Evolutionary conservation across 1,140 invertebrate genomes (phyloP).

Genomic region (Rhagoletis pomonella): DNA sequence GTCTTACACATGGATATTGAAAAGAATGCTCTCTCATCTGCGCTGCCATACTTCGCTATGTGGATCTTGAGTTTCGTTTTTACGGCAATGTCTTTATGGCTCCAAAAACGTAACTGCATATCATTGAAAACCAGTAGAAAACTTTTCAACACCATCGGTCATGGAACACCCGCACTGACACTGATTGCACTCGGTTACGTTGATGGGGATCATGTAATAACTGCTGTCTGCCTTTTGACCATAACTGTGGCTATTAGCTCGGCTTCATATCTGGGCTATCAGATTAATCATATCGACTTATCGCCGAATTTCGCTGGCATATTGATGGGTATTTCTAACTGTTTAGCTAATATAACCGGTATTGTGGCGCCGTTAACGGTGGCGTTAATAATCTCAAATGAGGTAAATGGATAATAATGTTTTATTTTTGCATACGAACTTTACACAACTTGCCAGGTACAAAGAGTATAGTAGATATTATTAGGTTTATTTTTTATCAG

Average conservation of each 20-base stretch:
- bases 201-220: slow-evolving; percentile 73
- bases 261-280: slow-evolving; percentile 82
- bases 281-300: slow-evolving; percentile 84
- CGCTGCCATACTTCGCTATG: slow-evolving; percentile 87
- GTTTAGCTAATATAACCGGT: slow-evolving; percentile 82
- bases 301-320: slow-evolving; percentile 86
- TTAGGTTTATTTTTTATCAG: too few relatives aligned
- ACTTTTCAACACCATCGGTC: slow-evolving; percentile 80
- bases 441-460: too few relatives aligned
- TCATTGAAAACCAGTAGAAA: slow-evolving; percentile 78
- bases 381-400: slow-evolving; percentile 79
- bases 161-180: slow-evolving; percentile 78
- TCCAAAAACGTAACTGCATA: slow-evolving; percentile 77
- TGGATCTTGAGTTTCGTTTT: slow-evolving; percentile 82
- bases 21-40: slow-evolving; percentile 82
- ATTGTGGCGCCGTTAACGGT: slow-evolving; percentile 81
- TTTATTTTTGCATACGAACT: too few relatives aligned
- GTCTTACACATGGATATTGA: slow-evolving; percentile 82
- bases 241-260: slow-evolving; percentile 86
- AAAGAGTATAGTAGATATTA: too few relatives aligned
- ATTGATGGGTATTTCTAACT: slow-evolving; percentile 82
- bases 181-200: slow-evolving; percentile 80
- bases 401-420: slow-evolving; percentile 74
- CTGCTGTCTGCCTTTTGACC: slow-evolving; percentile 79
- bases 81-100: slow-evolving; percentile 79